These are phyloP conservation scores for Aurelia coerulea DNA, from an alignment of 30 jellyfish, hydroid and myxozoan species.

Conservation along the genomic window DNA sequence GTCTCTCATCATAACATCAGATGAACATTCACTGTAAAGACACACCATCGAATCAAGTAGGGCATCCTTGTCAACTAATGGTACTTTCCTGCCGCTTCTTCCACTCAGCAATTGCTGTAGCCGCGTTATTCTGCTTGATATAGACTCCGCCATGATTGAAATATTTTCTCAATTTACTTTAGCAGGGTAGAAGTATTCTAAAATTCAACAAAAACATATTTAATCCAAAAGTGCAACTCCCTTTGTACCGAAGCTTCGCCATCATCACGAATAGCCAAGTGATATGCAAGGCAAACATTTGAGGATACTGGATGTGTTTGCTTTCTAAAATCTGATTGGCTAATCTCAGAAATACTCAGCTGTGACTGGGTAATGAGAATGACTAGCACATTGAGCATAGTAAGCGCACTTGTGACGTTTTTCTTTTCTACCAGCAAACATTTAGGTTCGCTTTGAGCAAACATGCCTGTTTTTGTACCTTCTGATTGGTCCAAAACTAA, in stretches of 20 bases:
- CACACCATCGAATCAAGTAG: slow-evolving; percentile 96
- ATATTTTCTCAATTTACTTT: not conserved
- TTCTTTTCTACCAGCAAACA: too few relatives aligned
- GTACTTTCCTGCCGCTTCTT: slow-evolving; percentile 92
- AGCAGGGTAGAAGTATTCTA: not conserved
- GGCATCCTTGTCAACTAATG: slow-evolving; percentile 96
- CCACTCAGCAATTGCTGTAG: slow-evolving; percentile 98
- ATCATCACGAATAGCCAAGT: slow-evolving; percentile 3
- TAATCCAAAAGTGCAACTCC: slow-evolving; percentile 7
- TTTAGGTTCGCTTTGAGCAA: too few relatives aligned
- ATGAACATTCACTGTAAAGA: slow-evolving; percentile 83
- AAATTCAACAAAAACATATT: slow-evolving; percentile 1
- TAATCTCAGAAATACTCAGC: not conserved
- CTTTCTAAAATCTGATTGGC: slow-evolving; percentile 45
- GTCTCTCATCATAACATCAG: slow-evolving; percentile 89
- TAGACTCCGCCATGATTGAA: slow-evolving; percentile 81
- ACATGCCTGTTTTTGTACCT: too few relatives aligned
- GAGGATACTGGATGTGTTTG: slow-evolving; percentile 17
- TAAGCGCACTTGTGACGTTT: slow-evolving; percentile 43
- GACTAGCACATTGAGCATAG: not conserved
- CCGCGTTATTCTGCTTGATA: slow-evolving; percentile 93
- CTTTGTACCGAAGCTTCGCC: slow-evolving; percentile 17
- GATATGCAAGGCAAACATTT: slow-evolving; percentile 17
- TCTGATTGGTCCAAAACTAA: too few relatives aligned
- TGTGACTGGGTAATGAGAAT: slow-evolving; percentile 36